Conservation (phyloP, 92 coral and sea anemone genomes). For the Hydrozoanthus gracilis region DNA sequence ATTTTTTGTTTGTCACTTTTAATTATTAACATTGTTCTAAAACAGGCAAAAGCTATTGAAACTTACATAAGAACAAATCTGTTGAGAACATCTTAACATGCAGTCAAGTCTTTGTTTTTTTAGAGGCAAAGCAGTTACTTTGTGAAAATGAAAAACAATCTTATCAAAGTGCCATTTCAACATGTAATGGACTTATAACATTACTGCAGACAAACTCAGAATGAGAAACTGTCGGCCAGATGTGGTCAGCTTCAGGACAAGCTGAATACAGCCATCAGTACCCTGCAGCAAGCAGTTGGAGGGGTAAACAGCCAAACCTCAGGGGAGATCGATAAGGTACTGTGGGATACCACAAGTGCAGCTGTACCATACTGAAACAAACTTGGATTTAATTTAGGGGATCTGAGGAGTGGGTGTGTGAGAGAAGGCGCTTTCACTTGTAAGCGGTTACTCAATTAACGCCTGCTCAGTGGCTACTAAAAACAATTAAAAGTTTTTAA, state of each 20-base stretch:
- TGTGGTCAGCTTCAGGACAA: conserved; percentile 89
- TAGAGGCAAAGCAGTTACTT: no score
- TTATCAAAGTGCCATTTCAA: neutral
- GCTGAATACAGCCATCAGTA: conserved; percentile 80
- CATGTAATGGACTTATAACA: neutral
- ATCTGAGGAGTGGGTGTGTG: neutral
- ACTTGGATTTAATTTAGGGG: neutral
- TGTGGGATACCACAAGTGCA: neutral
- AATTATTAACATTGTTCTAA: no score
- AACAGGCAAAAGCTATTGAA: no score
- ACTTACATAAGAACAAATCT: no score
- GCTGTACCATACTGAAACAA: no score
- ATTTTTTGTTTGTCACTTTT: no score
- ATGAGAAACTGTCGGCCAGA: conserved; percentile 78
- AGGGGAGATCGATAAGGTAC: conserved; percentile 82
- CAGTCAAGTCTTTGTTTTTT: no score
- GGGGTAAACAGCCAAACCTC: conserved; percentile 84
- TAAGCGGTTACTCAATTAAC: neutral
- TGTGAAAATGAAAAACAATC: no score
- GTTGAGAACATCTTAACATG: neutral
- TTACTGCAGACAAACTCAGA: conserved; percentile 82
- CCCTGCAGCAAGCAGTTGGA: conserved; percentile 91
- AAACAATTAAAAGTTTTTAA: no score
- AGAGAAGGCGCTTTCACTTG: neutral
- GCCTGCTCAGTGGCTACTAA: no score